Conservation (phyloP, 2,797 vertebrate genomes). For the Sorex maritimensis region DNA sequence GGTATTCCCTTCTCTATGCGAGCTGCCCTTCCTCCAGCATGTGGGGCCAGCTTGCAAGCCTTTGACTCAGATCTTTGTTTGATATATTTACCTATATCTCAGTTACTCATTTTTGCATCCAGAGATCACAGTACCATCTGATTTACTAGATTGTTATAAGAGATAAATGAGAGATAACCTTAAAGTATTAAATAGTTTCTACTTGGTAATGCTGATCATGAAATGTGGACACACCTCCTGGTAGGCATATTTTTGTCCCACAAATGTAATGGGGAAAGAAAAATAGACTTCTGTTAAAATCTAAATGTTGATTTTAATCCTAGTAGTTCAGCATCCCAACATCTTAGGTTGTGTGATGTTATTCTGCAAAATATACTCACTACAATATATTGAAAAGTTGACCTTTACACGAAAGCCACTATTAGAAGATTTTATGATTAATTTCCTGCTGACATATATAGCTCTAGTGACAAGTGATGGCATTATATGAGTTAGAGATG, state of each 20-base stretch:
- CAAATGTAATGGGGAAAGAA: not conserved
- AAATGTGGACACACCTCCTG: not conserved
- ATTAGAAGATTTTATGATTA: not conserved
- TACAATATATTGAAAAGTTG: not conserved
- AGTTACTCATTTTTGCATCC: not conserved
- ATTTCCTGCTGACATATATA: not conserved
- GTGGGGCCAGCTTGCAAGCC: no score
- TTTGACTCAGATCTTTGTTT: not conserved
- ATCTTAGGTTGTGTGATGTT: not conserved
- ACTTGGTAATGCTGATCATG: not conserved
- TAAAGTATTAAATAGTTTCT: not conserved
- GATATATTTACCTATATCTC: not conserved
- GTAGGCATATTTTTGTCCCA: not conserved
- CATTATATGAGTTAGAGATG: not conserved
- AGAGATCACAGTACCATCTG: not conserved
- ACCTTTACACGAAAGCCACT: not conserved
- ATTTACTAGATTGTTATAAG: not conserved
- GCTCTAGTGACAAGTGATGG: not conserved
- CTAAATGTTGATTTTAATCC: slow-evolving; percentile 10
- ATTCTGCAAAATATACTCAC: not conserved
- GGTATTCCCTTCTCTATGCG: no score
- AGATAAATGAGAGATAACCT: not conserved
- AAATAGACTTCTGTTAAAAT: not conserved
- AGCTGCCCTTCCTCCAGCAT: no score
- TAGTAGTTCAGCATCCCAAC: not conserved